phyloP scores from a whole-genome alignment of 2,888 invertebrate genomes.

The Polydrusus cervinus region DNA sequence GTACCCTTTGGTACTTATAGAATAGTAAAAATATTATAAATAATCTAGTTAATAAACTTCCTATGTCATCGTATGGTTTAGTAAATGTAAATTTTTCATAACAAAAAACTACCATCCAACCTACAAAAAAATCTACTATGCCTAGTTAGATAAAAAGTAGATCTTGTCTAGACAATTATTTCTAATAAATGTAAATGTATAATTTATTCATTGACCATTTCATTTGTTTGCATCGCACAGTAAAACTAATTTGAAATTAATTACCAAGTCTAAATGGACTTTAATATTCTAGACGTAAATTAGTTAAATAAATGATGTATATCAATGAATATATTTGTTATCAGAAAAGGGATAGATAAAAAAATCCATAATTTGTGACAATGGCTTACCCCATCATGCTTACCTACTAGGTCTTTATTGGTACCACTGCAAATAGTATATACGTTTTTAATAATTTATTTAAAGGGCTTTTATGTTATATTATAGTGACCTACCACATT shows the following conservation, averaged over 20 bases:
- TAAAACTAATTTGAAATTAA: constrained; percentile 4
- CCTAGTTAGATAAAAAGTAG: neutral
- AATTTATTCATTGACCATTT: neutral
- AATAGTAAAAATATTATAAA: neutral
- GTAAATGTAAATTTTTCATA: neutral
- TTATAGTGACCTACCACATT: no score
- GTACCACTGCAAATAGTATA: no score
- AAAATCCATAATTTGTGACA: neutral
- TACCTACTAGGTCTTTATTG: no score
- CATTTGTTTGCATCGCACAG: neutral
- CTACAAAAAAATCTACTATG: neutral
- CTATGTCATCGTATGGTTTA: neutral
- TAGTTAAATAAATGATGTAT: neutral
- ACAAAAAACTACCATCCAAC: neutral
- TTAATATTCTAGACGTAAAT: neutral
- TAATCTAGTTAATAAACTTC: neutral
- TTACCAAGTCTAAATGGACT: neutral
- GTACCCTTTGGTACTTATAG: no score
- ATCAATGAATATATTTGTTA: neutral
- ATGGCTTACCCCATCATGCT: no score
- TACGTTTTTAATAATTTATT: no score
- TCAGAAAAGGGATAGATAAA: neutral
- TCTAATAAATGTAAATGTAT: neutral
- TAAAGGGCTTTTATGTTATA: no score
- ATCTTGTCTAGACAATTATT: constrained; percentile 14